Percentiles rank a stretch among this genome's conserved stretches.
Conservation (phyloP, 1,140 invertebrate genomes). For the Geopemphigus sp. region DNA sequence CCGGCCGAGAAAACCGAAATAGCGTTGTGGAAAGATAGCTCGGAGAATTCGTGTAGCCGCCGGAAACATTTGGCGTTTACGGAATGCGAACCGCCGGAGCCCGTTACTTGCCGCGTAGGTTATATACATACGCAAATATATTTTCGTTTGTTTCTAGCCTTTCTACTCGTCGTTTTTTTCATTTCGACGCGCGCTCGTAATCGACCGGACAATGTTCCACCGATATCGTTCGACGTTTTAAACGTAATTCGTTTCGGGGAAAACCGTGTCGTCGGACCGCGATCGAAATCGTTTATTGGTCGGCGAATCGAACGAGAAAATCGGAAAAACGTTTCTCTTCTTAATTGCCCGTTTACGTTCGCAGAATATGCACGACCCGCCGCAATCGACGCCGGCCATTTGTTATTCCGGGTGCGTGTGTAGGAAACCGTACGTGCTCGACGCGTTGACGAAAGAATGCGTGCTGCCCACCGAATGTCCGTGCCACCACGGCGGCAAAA, state of each 20-base stretch:
- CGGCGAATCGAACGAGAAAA: too few species aligned
- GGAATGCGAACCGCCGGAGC: conserved; percentile 71
- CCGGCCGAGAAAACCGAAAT: conserved; percentile 65
- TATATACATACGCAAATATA: too few species aligned
- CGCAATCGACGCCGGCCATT: conserved; percentile 57
- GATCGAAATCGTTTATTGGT: too few species aligned
- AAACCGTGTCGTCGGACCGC: too few species aligned
- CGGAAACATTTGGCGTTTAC: conserved; percentile 70
- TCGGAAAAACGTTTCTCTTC: too few species aligned
- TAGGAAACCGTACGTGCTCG: conserved; percentile 71
- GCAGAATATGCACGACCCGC: conserved; percentile 70
- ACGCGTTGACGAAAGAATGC: conserved; percentile 67
- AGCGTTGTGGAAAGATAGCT: conserved; percentile 56
- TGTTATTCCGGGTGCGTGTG: conserved; percentile 78
- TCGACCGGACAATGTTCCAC: too few species aligned
- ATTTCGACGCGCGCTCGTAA: too few species aligned
- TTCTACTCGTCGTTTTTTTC: too few species aligned
- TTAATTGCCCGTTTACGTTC: conserved; percentile 39
- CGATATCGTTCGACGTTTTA: too few species aligned
- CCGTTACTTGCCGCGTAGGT: conserved; percentile 72
- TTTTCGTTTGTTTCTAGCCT: too few species aligned
- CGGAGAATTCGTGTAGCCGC: conserved; percentile 52
- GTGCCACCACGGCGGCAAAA: conserved; percentile 82
- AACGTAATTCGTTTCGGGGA: too few species aligned
- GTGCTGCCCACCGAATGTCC: conserved; percentile 72